Evolutionary conservation across 2,113 vertebrate species (phyloP).

Genomic region (Silurus meridionalis): DNA sequence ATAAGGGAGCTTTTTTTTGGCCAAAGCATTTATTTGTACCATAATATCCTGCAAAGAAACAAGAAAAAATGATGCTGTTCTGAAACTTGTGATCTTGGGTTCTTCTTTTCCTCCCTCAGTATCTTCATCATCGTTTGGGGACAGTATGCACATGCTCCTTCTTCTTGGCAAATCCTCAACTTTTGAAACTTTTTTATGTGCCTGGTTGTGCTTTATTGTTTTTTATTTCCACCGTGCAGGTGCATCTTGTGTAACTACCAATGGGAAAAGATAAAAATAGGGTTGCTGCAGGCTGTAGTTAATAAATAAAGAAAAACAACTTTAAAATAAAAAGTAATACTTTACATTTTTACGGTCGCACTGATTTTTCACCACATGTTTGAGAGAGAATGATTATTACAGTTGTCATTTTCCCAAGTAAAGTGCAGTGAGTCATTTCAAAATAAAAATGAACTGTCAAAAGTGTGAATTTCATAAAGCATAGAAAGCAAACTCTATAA

Average conservation of each 20-base stretch:
- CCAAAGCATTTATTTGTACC: background rate
- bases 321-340: background rate
- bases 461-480: background rate
- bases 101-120: background rate
- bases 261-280: conserved; percentile 20
- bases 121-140: background rate
- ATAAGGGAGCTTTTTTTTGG: background rate
- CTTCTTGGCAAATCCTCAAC: conserved; percentile 2
- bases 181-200: background rate
- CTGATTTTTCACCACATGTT: background rate
- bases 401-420: too few species aligned
- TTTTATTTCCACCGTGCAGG: conserved; percentile 3
- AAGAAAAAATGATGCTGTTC: background rate
- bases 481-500: background rate
- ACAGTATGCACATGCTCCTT: background rate
- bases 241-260: conserved; percentile 19
- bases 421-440: background rate
- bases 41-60: background rate
- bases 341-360: background rate
- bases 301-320: background rate
- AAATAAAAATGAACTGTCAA: background rate
- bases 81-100: background rate
- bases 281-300: background rate
- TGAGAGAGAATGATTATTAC: background rate
- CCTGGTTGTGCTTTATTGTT: background rate